Base-by-base conservation (phyloP, 2,797 vertebrate species). In the Amniataba percoides region DNA sequence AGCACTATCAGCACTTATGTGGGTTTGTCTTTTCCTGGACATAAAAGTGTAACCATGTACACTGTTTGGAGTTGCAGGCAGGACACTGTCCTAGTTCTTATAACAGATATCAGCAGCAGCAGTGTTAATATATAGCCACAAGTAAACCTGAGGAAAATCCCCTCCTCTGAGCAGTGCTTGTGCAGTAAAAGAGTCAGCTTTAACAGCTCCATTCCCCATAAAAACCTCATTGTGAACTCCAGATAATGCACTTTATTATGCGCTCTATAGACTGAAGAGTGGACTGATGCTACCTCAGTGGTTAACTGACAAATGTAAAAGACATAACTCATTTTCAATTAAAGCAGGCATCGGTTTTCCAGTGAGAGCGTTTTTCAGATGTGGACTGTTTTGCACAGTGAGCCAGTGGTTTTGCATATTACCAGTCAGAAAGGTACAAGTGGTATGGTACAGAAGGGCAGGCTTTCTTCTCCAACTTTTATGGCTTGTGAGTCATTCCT, bases 111-210 rank as follows among this genome's bases (percentile, higher is more conserved):
- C 78, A 82, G 81, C 51, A 65, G 63, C 68, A 67, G 55, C 63
- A 81, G 53, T 53, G 78, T 78, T 82, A 85, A 78, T 86, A 77
- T 75, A 74, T 45, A 71, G 60, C 66, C 72, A 68, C 39, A 71
- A 71, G 71, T 68, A 83, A 78, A 66, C 14, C 25, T 42, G 72
- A 73, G 71, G 64, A 75, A 73, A 77, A 36, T 21, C 68, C 34
- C 58, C 62, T 53, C 60, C 53, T 55, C 62, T 70, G 60, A 18
- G 11, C 63, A 75, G 77, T 61, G 27, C 59, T 68, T 18, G 16
- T n/a, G 57, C 60, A 77, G 67, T 78, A 60, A 83, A 79, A 85
- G 42, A 63, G 58, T 71, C 55, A 4, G 15, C 60, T 88, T 84
- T 79, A 85, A 78, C 36, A 19, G 72, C 63, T 52, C 59, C 63